A percentile compares a stretch with the other conserved stretches of the same genome.
phyloP scores from a whole-genome alignment of 2,888 invertebrate genomes.

The Lithosia quadra region DNA sequence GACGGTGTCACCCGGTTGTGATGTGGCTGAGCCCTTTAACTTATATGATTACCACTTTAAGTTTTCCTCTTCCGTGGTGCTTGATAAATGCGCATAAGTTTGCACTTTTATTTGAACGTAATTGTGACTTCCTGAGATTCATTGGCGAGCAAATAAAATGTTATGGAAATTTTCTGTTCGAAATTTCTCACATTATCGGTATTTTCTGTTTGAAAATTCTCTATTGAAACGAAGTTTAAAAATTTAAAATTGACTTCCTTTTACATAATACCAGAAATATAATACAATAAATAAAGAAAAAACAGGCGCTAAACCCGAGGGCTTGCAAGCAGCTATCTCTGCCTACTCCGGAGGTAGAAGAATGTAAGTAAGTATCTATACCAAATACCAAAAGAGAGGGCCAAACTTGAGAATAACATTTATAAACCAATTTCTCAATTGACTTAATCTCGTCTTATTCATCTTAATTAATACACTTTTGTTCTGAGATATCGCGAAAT shows the following conservation, averaged over 20 bases:
- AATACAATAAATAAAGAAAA: not conserved
- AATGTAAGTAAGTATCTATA: not conserved
- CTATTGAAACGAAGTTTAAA: too few species aligned
- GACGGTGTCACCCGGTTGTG: too few species aligned
- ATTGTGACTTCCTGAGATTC: not conserved
- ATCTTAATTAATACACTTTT: slow-evolving; percentile 4
- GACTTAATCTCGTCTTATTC: not conserved
- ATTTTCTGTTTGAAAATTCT: too few species aligned
- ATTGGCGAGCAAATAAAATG: not conserved
- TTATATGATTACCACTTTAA: not conserved
- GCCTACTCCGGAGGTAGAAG: too few species aligned
- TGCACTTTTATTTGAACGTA: not conserved
- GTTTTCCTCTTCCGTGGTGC: not conserved
- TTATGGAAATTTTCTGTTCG: not conserved
- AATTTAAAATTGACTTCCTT: too few species aligned
- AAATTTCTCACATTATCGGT: not conserved
- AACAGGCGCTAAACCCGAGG: not conserved
- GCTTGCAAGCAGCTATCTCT: too few species aligned
- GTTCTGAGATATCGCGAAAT: not conserved
- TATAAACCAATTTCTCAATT: not conserved
- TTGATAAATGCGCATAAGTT: not conserved
- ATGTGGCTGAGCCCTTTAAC: too few species aligned
- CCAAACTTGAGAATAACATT: not conserved
- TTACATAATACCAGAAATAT: too few species aligned
- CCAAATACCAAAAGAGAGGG: not conserved